Conservation (phyloP, 2,113 vertebrate species). For the Aptenodytes forsteri region DNA sequence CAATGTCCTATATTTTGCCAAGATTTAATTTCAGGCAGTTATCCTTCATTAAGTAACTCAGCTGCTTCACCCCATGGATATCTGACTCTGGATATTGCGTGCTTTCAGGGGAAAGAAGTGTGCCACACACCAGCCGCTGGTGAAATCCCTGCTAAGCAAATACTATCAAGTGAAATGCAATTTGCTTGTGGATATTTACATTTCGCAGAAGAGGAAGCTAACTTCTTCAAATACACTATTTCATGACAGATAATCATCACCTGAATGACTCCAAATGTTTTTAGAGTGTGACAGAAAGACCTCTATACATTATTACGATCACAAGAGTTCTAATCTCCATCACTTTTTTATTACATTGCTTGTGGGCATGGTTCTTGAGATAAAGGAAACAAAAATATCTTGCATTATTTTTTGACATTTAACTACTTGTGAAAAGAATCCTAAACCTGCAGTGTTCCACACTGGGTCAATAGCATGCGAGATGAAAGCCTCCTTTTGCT, state of each 20-base stretch:
- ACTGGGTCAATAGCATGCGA: not conserved
- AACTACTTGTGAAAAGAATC: not conserved
- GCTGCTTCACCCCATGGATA: not conserved
- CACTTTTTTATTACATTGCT: not conserved
- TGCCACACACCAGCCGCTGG: not conserved
- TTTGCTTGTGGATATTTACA: not conserved
- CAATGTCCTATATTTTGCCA: not conserved
- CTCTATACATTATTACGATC: not conserved
- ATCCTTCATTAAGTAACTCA: not conserved
- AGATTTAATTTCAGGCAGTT: not conserved
- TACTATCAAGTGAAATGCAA: not conserved
- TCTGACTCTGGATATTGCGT: not conserved
- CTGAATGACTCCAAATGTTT: not conserved
- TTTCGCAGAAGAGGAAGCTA: not conserved
- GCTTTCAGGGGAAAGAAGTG: not conserved
- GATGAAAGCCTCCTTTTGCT: not conserved
- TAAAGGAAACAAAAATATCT: not conserved
- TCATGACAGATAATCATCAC: not conserved
- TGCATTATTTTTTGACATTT: not conserved
- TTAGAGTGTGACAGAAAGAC: not conserved
- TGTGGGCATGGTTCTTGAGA: not conserved
- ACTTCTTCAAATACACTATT: not conserved
- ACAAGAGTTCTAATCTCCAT: not conserved
- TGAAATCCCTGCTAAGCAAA: not conserved
- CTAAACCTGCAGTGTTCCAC: not conserved